These are phyloP conservation scores for Rhimphoctona megacephalus DNA, from an alignment of 2,888 invertebrate genomes.

Conservation along the genomic window DNA sequence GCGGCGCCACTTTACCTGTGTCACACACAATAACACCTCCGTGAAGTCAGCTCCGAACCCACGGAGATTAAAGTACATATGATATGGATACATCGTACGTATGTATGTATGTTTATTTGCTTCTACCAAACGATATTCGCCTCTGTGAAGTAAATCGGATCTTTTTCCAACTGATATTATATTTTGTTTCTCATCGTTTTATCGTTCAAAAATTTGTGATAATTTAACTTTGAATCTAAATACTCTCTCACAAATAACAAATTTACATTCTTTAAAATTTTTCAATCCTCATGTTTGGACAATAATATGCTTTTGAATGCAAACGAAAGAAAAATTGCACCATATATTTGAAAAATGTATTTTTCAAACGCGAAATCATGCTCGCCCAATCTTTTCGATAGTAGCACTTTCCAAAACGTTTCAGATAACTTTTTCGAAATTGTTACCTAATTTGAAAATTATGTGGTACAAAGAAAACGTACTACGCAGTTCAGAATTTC, in stretches of 20 bases:
- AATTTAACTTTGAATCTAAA: background rate
- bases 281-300: background rate
- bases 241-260: background rate
- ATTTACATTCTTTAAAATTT: background rate
- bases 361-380: background rate
- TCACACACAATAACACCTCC: background rate
- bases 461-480: too few relatives aligned
- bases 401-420: too few relatives aligned
- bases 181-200: background rate
- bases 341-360: background rate
- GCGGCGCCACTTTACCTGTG: slow-evolving; percentile 46
- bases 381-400: too few relatives aligned
- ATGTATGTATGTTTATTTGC: background rate
- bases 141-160: background rate
- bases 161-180: background rate
- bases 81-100: too few relatives aligned
- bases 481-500: too few relatives aligned
- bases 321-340: background rate
- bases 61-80: background rate
- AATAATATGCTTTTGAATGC: background rate
- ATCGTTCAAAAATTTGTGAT: background rate
- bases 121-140: background rate
- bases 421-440: too few relatives aligned
- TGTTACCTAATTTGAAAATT: too few relatives aligned
- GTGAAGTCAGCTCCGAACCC: slow-evolving; percentile 5